Conservation (phyloP, 2,113 vertebrate species). For the Vicugna pacos region DNA sequence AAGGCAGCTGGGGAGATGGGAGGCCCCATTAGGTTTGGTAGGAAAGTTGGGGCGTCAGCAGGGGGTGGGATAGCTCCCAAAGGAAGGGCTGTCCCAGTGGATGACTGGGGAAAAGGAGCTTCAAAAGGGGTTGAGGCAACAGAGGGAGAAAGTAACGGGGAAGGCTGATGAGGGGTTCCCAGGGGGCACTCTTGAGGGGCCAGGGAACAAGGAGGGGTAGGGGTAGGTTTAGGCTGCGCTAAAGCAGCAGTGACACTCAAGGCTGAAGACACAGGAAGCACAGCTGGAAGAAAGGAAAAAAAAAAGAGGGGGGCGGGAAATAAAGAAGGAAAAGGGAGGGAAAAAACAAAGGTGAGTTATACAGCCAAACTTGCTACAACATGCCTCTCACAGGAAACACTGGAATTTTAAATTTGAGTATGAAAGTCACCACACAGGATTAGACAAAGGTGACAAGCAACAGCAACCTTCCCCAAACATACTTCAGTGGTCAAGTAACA, state of each 20-base stretch:
- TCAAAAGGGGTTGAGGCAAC: conserved; percentile 82
- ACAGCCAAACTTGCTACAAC: conserved; percentile 58
- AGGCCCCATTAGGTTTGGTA: conserved; percentile 81
- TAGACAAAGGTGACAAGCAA: conserved; percentile 65
- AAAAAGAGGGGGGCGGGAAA: background rate
- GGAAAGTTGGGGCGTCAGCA: conserved; percentile 61
- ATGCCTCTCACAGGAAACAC: conserved; percentile 68
- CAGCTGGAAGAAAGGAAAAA: conserved; percentile 84
- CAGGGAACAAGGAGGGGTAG: conserved; percentile 66
- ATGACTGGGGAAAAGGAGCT: conserved; percentile 66
- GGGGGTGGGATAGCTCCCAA: background rate
- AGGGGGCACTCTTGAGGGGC: conserved; percentile 82
- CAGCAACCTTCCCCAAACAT: conserved; percentile 39
- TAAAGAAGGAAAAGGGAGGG: conserved; percentile 78
- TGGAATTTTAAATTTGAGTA: conserved; percentile 61
- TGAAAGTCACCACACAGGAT: conserved; percentile 68
- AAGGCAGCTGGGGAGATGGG: conserved; percentile 79
- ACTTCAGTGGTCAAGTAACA: conserved; percentile 7
- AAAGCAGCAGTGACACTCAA: conserved; percentile 85
- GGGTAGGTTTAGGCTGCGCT: conserved; percentile 88
- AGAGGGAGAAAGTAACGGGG: conserved; percentile 86
- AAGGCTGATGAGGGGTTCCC: conserved; percentile 86
- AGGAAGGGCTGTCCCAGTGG: conserved; percentile 70
- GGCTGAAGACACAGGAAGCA: conserved; percentile 83
- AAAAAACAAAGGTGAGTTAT: conserved; percentile 75